A percentile compares a stretch with the other conserved stretches of the same genome.
Evolutionary conservation across 1,140 invertebrate species (phyloP).

Genomic region (Leptopilina clavipes): DNA sequence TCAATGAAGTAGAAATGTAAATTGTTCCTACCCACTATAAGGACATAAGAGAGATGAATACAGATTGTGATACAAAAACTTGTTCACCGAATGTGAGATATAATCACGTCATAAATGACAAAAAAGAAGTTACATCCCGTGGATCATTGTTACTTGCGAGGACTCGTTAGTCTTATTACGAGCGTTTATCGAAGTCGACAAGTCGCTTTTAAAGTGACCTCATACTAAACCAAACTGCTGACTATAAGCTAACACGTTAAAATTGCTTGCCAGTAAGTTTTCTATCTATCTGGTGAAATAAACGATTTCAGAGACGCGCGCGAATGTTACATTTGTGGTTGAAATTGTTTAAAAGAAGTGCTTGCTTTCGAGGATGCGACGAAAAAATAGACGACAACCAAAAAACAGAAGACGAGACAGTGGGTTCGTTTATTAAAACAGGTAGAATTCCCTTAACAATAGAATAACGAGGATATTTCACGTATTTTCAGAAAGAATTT

Average conservation of each 20-base stretch:
- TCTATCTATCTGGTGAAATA: background rate
- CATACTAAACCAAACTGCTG: background rate
- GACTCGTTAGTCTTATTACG: conserved; percentile 31
- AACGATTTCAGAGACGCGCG: background rate
- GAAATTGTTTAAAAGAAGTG: background rate
- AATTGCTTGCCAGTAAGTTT: conserved; percentile 6
- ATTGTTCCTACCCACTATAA: background rate
- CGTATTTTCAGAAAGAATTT: background rate
- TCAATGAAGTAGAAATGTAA: background rate
- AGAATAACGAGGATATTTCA: background rate
- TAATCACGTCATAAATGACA: conserved; percentile 10
- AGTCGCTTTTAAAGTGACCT: conserved; percentile 3
- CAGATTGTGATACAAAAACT: conserved; percentile 7
- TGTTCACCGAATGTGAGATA: conserved; percentile 15
- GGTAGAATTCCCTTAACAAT: conserved; percentile 47
- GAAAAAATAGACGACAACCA: conserved; percentile 30
- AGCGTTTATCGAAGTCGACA: conserved; percentile 26
- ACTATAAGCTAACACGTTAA: background rate
- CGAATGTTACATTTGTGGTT: conserved; percentile 7
- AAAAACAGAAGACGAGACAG: conserved; percentile 51
- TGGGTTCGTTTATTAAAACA: conserved; percentile 58
- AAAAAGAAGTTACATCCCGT: conserved; percentile 31
- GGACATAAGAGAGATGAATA: conserved; percentile 14
- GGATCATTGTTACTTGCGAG: conserved; percentile 19
- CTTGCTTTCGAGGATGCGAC: conserved; percentile 12